Percentiles rank a stretch among this genome's conserved stretches.
Evolutionary conservation across 2,888 invertebrate genomes (phyloP).

Genomic region (Orchesella flavescens): DNA sequence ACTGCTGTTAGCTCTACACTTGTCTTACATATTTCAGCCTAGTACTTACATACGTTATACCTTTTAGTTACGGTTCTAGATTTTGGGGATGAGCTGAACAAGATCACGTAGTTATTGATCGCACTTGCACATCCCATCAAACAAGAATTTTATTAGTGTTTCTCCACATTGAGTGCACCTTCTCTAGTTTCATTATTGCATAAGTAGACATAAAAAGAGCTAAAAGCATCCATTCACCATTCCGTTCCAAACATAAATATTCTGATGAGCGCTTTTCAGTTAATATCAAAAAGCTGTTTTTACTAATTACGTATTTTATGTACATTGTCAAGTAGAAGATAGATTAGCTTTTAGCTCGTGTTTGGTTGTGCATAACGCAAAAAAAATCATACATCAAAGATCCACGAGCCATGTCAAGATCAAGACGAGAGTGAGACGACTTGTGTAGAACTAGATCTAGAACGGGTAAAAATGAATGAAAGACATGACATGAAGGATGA

Average conservation of each 20-base stretch:
- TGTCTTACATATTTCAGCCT: too few species aligned
- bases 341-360: slow-evolving; percentile 55
- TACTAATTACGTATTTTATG: slow-evolving; percentile 62
- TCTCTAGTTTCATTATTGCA: not conserved
- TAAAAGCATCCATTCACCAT: not conserved
- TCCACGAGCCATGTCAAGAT: slow-evolving; percentile 43
- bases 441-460: slow-evolving; percentile 14
- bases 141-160: slow-evolving; percentile 23
- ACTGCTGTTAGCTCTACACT: too few species aligned
- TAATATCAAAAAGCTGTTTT: slow-evolving; percentile 25
- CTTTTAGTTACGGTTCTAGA: too few species aligned
- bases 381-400: slow-evolving; percentile 19
- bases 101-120: slow-evolving; percentile 55
- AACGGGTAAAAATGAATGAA: not conserved
- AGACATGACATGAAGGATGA: too few species aligned
- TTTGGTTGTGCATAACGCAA: not conserved
- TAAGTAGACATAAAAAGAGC: slow-evolving; percentile 14
- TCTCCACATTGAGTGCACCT: not conserved
- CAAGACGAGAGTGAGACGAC: not conserved
- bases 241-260: too few species aligned
- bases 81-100: slow-evolving; percentile 27
- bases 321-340: slow-evolving; percentile 51
- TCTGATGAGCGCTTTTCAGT: too few species aligned
- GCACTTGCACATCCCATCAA: slow-evolving; percentile 18
- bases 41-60: too few species aligned